A percentile compares a stretch with the other conserved stretches of the same genome.
Conservation (phyloP, 2,888 invertebrate species). For the Lycaena phlaeas region DNA sequence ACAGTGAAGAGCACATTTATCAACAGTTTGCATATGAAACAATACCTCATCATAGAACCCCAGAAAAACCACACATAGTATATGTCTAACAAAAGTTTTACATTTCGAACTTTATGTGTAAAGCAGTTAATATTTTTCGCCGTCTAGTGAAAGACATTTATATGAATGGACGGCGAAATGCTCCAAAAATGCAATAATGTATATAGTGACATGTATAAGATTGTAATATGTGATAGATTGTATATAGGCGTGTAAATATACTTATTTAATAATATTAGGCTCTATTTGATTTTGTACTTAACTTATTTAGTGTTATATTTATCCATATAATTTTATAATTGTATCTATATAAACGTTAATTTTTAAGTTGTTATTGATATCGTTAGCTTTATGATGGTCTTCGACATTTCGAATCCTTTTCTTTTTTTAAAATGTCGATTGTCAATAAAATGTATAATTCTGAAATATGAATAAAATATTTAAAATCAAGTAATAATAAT, state of each 20-base stretch:
- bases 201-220: constrained; percentile 65
- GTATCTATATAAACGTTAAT: constrained; percentile 11
- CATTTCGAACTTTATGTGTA: constrained; percentile 50
- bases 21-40: constrained; percentile 70
- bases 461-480: constrained; percentile 30
- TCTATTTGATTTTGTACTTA: constrained; percentile 64
- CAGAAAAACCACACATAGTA: constrained; percentile 74
- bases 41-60: constrained; percentile 65
- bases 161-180: constrained; percentile 34
- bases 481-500: constrained; percentile 34
- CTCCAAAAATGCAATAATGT: constrained; percentile 66
- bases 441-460: constrained; percentile 11
- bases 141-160: constrained; percentile 34
- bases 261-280: constrained; percentile 49
- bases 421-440: constrained; percentile 18
- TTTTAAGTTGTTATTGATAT: constrained; percentile 6
- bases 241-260: constrained; percentile 66
- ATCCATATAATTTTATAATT: constrained; percentile 14
- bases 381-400: constrained; percentile 10
- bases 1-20: constrained; percentile 66
- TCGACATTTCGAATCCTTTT: constrained; percentile 17
- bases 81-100: constrained; percentile 71
- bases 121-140: constrained; percentile 48
- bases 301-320: constrained; percentile 43
- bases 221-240: constrained; percentile 71